Evolutionary conservation across 2,113 vertebrate species (phyloP), one percentile per base, ranked within the genome.

Genomic region (Bubalus kerabau): DNA sequence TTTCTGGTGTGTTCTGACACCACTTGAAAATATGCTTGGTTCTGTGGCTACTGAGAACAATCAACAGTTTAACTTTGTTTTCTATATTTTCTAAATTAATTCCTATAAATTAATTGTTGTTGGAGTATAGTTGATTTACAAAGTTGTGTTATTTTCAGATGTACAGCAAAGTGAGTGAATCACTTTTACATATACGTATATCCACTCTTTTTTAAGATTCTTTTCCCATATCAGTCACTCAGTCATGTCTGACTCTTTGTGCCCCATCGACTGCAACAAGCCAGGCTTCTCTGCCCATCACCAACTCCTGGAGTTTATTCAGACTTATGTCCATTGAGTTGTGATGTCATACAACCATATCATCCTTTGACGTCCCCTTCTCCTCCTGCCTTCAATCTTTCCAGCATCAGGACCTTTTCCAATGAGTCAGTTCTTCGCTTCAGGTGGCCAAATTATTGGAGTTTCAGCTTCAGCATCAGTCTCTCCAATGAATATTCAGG

Each of bases 1-100:
- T 46, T 96, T 57, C n/a, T 90, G 17, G 19, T 91, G 62, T 84
- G 13, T 89, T 85, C 32, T 91, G 52, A 78, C 21, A 59, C 14
- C 6, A 36, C 1, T 84, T 56, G 74, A 78, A 36, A 71, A 88
- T 62, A 50, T 84, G 24, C 13, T 94, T 90, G 28, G 14, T 24
- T 91, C n/a, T 92, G 1, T 78, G 40, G 36, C 43, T 81, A 26
- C n/a, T 56, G 57, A 54, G 46, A 92, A 93, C 67, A 89, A 12
- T 57, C 54, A 82, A 50, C 11, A 19, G 21, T 91, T 82, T 92
- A 32, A 17, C 54, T 76, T 67, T 81, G 26, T 26, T 76, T 76
- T 76, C 12, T 76, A 7, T 74, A 74, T 74, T 74, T 74, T 74
- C n/a, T 40, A 24, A 40, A 74, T 74, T 74, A 74, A 74, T 40